Evolutionary conservation across 2,888 invertebrate species (phyloP), one percentile per base, ranked within the genome.

Genomic region (Rotaria sp.): DNA sequence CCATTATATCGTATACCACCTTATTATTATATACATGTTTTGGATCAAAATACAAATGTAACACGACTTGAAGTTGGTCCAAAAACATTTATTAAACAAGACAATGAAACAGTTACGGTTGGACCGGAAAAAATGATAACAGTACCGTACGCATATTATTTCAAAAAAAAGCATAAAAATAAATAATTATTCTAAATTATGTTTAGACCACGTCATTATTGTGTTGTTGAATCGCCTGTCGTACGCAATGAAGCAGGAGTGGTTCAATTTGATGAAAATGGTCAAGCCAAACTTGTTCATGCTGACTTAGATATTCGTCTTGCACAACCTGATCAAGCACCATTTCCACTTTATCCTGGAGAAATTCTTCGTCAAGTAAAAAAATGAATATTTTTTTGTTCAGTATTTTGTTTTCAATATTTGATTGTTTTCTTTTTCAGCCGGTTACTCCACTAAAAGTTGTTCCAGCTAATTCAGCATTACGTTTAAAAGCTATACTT

Each of bases 321-420:
- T 50, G 90, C 92, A 38, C 92, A 92, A 88, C 92, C 92, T 26
- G 41, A 80, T 45, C 92, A 92, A 88, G 92, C 92, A 30, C 92
- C 92, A 4, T 92, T 92, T 88, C 92, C 92, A n/a, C 89, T 92
- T 30, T 92, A 91, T 89, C 92, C 92, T 26, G 92, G 92, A n/a
- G 92, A 92, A 89, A 85, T 84, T 7, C 85, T 90, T 5, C 85
- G 87, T 24, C 75, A 88, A 85, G 80, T 80, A 80, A 24, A 26
- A 74, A 38, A 41, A 8, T 3, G 3, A 38, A n/a, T n/a, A n/a
- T n/a, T n/a, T n/a, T n/a, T n/a, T n/a, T n/a, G n/a, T n/a, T n/a
- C n/a, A n/a, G n/a, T n/a, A n/a, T n/a, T n/a, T n/a, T n/a, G n/a
- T n/a, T n/a, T n/a, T n/a, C 7, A 10, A 26, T 26, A 1, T 24